These are phyloP conservation scores for Thamnophis elegans DNA, from an alignment of 2,797 vertebrate species.

Conservation along the genomic window DNA sequence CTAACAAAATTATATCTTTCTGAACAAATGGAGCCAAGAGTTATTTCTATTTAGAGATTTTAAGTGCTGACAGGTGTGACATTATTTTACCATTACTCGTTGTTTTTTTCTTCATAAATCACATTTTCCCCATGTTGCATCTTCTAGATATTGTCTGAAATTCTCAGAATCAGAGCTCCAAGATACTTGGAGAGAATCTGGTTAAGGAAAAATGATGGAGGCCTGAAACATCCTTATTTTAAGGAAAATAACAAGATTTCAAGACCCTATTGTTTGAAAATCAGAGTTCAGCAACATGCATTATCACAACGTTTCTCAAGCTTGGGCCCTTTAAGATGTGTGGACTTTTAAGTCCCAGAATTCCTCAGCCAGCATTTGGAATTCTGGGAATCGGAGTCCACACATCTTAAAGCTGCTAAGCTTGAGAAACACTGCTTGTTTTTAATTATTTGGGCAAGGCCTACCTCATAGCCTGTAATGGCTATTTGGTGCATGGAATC, in stretches of 20 bases:
- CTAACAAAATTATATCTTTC: no score
- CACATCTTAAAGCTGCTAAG: not conserved
- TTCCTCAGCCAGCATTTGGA: not conserved
- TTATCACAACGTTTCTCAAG: no score
- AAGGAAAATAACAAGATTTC: not conserved
- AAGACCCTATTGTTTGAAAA: not conserved
- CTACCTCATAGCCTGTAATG: slow-evolving; percentile 92
- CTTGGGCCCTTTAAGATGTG: no score
- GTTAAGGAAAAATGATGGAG: not conserved
- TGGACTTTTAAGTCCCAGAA: no score
- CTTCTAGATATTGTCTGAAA: not conserved
- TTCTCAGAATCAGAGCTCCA: not conserved
- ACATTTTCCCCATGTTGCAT: not conserved
- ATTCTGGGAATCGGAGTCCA: not conserved
- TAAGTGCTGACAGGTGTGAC: no score
- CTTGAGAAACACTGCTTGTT: not conserved
- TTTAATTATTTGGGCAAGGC: not conserved
- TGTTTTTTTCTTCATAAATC: not conserved
- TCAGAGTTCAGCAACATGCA: not conserved
- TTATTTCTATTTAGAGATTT: no score
- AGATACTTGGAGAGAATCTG: not conserved
- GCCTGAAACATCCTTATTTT: not conserved
- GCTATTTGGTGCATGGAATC: slow-evolving; percentile 94
- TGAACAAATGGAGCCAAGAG: no score
- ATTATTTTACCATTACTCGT: not conserved